Evolutionary conservation across 2,797 vertebrate genomes (phyloP), one percentile per base, ranked within the genome.

Genomic region (Tangara arthus): DNA sequence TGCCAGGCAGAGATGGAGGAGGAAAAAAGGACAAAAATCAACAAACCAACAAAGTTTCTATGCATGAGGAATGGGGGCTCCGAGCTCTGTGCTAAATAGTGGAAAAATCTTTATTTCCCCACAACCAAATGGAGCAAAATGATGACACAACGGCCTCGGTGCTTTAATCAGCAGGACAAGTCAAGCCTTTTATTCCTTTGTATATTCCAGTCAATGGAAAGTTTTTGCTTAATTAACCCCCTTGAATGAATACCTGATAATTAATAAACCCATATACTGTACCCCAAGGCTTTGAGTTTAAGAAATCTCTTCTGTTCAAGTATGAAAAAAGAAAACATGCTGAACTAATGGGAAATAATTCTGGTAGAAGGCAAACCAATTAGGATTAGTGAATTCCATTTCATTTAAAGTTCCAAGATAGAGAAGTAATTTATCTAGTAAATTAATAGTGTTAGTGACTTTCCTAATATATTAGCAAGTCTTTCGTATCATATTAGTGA

Each of bases 301-400:
- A 97, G 97, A 98, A 97, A 95, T 91, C 91, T 98, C 96, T 89
- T 97, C 97, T 97, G 93, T 97, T 98, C 97, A 98, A 98, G 96
- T 97, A 97, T 96, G 97, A 98, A 91, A 88, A 93, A 73, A 94
- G 91, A 96, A 97, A 97, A 97, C 96, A 97, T 97, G 97, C 98
- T 98, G 98, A 98, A 98, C 97, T 98, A 98, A 98, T 98, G 97
- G 97, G 97, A 97, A 98, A 98, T 98, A 98, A 96, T 98, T 98
- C 97, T 96, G 39, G 97, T 97, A 97, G 97, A 98, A 98, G 95
- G 97, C 97, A 96, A 98, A 97, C 97, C 97, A 98, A 98, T 98
- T 98, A 98, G 98, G 97, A 98, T 98, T 98, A 98, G 98, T 97
- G 97, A 98, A 98, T 98, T 98, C 97, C 97, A 98, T 98, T 98